A percentile compares a stretch with the other conserved stretches of the same genome.
phyloP scores from a whole-genome alignment of 2,113 vertebrate species.

The Piaya cayana region DNA sequence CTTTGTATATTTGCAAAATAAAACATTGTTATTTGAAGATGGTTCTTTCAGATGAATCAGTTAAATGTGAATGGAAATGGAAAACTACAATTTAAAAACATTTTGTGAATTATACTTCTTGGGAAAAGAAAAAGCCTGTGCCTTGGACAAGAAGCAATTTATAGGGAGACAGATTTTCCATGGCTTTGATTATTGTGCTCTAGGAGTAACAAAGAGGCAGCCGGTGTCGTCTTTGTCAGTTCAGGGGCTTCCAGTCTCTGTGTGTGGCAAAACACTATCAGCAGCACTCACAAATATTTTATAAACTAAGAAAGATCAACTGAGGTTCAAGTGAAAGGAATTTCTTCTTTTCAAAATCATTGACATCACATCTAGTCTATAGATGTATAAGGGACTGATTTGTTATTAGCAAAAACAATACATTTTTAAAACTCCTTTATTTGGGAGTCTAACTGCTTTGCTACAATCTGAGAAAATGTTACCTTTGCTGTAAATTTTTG shows the following conservation, averaged over 20 bases:
- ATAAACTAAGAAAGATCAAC: neutral
- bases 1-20: neutral
- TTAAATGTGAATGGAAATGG: conserved; percentile 20
- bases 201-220: conserved; percentile 32
- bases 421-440: neutral
- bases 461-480: neutral
- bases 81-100: conserved; percentile 26
- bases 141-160: conserved; percentile 24
- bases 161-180: conserved; percentile 20
- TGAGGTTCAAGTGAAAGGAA: neutral
- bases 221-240: neutral
- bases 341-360: neutral
- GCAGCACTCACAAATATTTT: conserved; percentile 18
- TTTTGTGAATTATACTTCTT: neutral
- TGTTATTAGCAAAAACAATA: neutral
- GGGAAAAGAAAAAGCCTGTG: neutral
- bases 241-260: neutral
- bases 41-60: neutral
- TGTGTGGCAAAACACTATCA: conserved; percentile 10
- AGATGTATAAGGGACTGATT: neutral
- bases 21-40: neutral
- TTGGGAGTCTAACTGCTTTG: neutral
- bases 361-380: neutral
- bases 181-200: neutral
- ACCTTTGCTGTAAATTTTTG: neutral